Conservation (phyloP, 2,797 vertebrate genomes). For the Liasis olivaceus region DNA sequence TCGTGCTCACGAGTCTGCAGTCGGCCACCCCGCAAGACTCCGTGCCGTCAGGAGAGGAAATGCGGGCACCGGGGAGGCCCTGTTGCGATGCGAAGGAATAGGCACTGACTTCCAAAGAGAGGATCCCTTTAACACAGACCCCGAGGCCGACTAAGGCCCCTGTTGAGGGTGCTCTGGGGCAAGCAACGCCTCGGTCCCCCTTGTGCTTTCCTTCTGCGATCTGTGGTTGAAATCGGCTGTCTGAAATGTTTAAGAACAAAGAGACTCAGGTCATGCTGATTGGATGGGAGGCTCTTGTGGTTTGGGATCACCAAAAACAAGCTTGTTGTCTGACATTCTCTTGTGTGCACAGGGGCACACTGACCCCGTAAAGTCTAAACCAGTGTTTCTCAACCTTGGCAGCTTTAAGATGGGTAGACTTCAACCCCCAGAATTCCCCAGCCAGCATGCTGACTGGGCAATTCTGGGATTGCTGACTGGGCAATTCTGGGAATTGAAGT, state of each 20-base stretch:
- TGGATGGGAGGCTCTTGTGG: too few relatives aligned
- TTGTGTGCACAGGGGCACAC: too few relatives aligned
- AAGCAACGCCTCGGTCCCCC: neutral
- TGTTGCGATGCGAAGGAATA: neutral
- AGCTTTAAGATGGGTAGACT: neutral
- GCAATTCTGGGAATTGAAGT: neutral
- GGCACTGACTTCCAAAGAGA: neutral
- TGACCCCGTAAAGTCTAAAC: too few relatives aligned
- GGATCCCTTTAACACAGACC: neutral
- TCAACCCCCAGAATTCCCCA: neutral
- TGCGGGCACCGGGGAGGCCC: neutral
- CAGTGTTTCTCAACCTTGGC: too few relatives aligned
- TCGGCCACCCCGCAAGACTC: neutral
- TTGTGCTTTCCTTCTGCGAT: fast-evolving
- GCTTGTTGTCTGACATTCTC: too few relatives aligned
- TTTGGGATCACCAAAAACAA: too few relatives aligned
- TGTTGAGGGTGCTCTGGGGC: neutral
- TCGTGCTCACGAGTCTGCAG: neutral
- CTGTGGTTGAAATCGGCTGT: neutral
- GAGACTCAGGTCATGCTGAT: too few relatives aligned
- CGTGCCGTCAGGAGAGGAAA: fast-evolving
- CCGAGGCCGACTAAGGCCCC: neutral
- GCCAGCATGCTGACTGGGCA: too few relatives aligned
- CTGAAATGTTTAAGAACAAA: neutral
- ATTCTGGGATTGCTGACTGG: neutral